Percentiles rank a stretch among this genome's conserved stretches.
phyloP scores from a whole-genome alignment of 2,113 vertebrate species.

The Apus apus region DNA sequence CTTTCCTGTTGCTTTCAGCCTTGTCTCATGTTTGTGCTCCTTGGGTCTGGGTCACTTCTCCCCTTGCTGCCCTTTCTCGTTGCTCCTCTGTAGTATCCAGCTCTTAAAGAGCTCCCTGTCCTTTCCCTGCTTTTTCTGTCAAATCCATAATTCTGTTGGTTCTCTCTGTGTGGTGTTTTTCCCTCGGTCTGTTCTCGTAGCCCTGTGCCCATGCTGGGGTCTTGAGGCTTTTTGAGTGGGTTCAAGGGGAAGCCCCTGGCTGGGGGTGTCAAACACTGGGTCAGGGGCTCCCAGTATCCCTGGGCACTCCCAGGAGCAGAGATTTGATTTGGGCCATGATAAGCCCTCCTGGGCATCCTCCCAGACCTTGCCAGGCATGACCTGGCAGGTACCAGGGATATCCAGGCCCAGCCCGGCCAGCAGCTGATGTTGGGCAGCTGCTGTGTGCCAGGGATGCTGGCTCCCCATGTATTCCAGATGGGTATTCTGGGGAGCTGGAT shows the following conservation, averaged over 20 bases:
- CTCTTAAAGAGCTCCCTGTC: neutral
- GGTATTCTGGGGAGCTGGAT: neutral
- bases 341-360: too few relatives aligned
- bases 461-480: too few relatives aligned
- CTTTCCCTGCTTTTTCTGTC: neutral
- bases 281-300: too few relatives aligned
- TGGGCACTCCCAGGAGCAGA: too few relatives aligned
- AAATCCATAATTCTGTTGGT: neutral
- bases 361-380: too few relatives aligned
- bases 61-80: neutral
- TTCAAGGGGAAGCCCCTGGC: too few relatives aligned
- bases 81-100: neutral
- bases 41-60: neutral
- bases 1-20: conserved; percentile 48
- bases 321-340: too few relatives aligned
- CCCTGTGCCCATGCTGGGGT: neutral
- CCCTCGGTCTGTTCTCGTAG: neutral
- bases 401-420: too few relatives aligned
- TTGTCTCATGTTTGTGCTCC: rapidly evolving
- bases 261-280: too few relatives aligned
- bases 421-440: neutral
- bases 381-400: neutral
- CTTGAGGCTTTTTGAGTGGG: neutral
- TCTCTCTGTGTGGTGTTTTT: neutral
- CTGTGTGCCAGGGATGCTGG: too few relatives aligned